Evolutionary conservation across 1,140 invertebrate genomes (phyloP).

Genomic region (Trachymyrmex cornetzi): DNA sequence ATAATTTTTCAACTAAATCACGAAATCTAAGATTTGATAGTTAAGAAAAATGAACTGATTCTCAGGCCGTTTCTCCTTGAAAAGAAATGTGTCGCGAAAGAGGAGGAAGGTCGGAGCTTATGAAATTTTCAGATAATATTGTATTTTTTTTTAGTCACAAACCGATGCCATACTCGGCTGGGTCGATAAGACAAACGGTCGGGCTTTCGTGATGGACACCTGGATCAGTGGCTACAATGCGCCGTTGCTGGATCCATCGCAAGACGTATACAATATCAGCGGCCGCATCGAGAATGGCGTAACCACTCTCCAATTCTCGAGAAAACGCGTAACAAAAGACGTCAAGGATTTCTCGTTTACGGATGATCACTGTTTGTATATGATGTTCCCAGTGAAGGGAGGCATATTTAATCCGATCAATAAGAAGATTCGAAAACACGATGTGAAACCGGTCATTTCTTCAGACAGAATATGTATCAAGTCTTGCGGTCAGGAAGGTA

Average conservation of each 20-base stretch:
- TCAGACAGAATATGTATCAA: constrained; percentile 94
- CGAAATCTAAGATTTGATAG: not conserved
- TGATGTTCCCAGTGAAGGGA: constrained; percentile 96
- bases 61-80: not conserved
- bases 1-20: not conserved
- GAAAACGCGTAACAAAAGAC: constrained; percentile 93
- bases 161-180: constrained; percentile 95
- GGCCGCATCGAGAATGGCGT: constrained; percentile 92
- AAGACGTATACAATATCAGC: constrained; percentile 91
- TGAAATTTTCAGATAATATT: not conserved
- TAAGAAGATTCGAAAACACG: constrained; percentile 95
- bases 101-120: not conserved
- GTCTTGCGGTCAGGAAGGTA: constrained; percentile 90
- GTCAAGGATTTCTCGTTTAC: constrained; percentile 93
- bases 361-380: constrained; percentile 93
- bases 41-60: too few species aligned
- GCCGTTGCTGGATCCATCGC: constrained; percentile 92
- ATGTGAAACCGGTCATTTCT: constrained; percentile 92
- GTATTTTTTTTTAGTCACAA: constrained; percentile 88
- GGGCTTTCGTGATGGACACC: constrained; percentile 95
- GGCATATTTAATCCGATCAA: constrained; percentile 94
- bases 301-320: constrained; percentile 93
- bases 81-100: not conserved
- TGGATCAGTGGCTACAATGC: constrained; percentile 93
- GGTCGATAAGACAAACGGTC: constrained; percentile 91